Evolutionary conservation across 2,113 vertebrate genomes (phyloP), one percentile per base, ranked within the genome.

Genomic region (Oophaga pumilio): DNA sequence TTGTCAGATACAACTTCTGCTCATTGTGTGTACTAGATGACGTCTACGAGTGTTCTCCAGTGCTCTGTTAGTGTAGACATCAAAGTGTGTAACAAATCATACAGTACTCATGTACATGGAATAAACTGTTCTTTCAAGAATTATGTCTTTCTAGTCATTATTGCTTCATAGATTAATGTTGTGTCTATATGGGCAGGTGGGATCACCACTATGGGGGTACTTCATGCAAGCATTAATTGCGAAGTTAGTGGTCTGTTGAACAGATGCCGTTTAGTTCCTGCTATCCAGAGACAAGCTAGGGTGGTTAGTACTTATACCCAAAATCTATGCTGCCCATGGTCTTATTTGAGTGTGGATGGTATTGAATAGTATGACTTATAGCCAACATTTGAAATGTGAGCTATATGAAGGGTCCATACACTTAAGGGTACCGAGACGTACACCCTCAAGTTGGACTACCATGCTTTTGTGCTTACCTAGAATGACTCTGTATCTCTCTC

Each of bases 81-180:
- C 62, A 81, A 43, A 7, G 43, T 78, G 84, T 86, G 66, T 82
- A 73, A 81, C n/a, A n/a, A n/a, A 87, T 76, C 43, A 62, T 20
- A 82, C 28, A 62, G 81, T 82, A 26, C 86, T 73, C n/a, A 81
- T 71, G 28, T 82, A 87, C 78, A 87, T 82, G 24, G 60, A 87
- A 82, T 87, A 87, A 87, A 87, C 52, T 69, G 69, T 83, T 82
- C 87, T 76, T 82, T 71, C 53, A 76, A 76, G 8, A 84, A 82
- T 22, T 62, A n/a, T 64, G 56, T 85, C 43, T 22, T 53, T 64
- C 60, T 52, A 69, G 20, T n/a, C 18, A 18, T 33, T 66, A 9
- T 43, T 76, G 14, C 43, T 85, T 60, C 28, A 52, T 8, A 26
- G 59, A 84, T 56, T 59, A 7, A 43, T 17, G 28, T 18, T 66